A percentile compares a stretch with the other conserved stretches of the same genome.
These are phyloP conservation scores for Globodera rostochiensis DNA, from an alignment of 1,140 invertebrate genomes.

Conservation along the genomic window DNA sequence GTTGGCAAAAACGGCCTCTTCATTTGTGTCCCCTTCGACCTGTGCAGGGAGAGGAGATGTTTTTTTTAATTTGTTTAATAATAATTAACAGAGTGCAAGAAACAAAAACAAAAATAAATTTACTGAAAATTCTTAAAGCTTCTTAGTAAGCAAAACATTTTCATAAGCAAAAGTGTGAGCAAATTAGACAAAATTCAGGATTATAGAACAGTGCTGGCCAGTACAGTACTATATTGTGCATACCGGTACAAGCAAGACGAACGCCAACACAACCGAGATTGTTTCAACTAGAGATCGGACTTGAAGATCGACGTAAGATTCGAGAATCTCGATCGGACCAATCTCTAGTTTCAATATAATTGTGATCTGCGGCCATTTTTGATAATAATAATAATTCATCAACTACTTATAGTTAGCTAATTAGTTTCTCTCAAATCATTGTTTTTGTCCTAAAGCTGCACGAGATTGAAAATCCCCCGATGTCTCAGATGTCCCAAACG, in stretches of 20 bases:
- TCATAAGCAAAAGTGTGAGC: constrained; percentile 2
- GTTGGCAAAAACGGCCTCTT: constrained; percentile 57
- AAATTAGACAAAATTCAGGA: no score
- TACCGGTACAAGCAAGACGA: constrained; percentile 15
- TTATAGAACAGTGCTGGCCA: no score
- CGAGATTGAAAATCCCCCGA: no score
- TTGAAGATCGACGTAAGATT: no score
- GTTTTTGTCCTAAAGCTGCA: no score
- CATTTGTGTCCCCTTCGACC: constrained; percentile 59
- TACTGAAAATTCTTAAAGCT: neutral
- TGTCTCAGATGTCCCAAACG: no score
- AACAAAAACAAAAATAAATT: neutral
- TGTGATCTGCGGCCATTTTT: constrained; percentile 16
- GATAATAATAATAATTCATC: no score
- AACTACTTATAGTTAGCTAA: no score
- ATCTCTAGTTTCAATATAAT: neutral
- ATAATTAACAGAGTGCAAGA: constrained; percentile 26
- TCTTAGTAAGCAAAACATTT: neutral
- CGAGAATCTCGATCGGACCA: no score
- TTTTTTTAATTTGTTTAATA: neutral
- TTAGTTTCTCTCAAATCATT: no score
- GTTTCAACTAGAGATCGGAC: neutral
- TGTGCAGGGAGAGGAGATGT: constrained; percentile 26
- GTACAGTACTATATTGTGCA: constrained; percentile 6
- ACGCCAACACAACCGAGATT: constrained; percentile 21